Base-by-base conservation (phyloP, 2,888 invertebrate genomes). In the Diarsia mendica region DNA sequence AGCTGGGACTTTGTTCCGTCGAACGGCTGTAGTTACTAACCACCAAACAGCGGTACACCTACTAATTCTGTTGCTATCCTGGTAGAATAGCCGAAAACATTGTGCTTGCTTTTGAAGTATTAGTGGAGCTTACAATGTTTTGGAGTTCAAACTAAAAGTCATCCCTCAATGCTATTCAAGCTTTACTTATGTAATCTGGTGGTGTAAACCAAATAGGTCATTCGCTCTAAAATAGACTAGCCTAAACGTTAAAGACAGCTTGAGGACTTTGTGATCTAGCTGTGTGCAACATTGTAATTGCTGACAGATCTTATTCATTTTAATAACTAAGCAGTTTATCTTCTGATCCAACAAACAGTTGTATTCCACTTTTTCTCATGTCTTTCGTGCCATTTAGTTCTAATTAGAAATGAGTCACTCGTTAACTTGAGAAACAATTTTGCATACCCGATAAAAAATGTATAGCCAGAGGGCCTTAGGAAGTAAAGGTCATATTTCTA, bases 51-150 rank as follows among this genome's bases (percentile, higher is more conserved):
- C 49, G 51, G 72, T 84, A 79, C 49, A 75, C 86, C 86, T 87
- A 86, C 85, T 84, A 86, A 85, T 89, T 88, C 76, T 71, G 65
- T 84, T 78, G 80, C 77, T 83, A 81, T 83, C 80, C 80, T 83
- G 80, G 87, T 89, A 82, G 84, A 72, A 79, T 80, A 78, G 28
- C 51, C 39, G 75, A 63, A 75, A 65, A 82, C 81, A 78, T 75
- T 74, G 58, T 84, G 44, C 82, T 82, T 61, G 66, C 18, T 66
- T 76, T 82, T 67, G 53, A 61, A 76, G 63, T 67, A 78, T 67
- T 80, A 67, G 39, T n/a, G 23, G 18, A 60, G 77, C 28, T 79
- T 77, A 77, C 67, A 65, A 46, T 82, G 83, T 79, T 82, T 64
- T 65, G 13, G 23, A 65, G 20, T 58, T 77, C 39, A 53, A 79